A percentile compares a stretch with the other conserved stretches of the same genome.
These are phyloP conservation scores for Lagopus leucura DNA, from an alignment of 2,113 vertebrate species.

Conservation along the genomic window DNA sequence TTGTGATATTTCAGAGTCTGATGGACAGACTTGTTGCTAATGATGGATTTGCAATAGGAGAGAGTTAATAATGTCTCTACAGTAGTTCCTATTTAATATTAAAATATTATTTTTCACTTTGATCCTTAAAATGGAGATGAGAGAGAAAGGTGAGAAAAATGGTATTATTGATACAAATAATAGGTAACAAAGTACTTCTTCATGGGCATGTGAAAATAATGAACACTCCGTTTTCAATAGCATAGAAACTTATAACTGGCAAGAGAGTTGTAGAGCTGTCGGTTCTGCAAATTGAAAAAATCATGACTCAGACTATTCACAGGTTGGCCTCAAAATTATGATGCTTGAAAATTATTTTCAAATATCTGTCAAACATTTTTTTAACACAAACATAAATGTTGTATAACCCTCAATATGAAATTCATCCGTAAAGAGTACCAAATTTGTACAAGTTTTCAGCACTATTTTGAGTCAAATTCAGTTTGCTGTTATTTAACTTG, in stretches of 20 bases:
- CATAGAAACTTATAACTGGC: not conserved
- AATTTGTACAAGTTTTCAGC: not conserved
- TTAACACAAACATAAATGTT: not conserved
- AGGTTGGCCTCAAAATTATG: not conserved
- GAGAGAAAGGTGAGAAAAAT: not conserved
- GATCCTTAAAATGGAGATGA: not conserved
- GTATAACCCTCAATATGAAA: not conserved
- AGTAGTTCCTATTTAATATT: not conserved
- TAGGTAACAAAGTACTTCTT: not conserved
- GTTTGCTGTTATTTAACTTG: not conserved
- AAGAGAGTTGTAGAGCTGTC: not conserved
- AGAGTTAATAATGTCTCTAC: not conserved
- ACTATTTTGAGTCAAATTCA: not conserved
- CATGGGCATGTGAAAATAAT: not conserved
- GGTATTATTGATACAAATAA: not conserved
- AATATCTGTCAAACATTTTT: not conserved
- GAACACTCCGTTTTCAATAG: not conserved
- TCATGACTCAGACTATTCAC: not conserved
- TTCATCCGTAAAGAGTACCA: not conserved
- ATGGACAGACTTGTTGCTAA: not conserved
- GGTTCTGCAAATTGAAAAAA: not conserved
- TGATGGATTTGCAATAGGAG: not conserved
- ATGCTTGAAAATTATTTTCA: not conserved
- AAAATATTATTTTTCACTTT: not conserved
- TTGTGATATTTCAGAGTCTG: not conserved